A percentile compares a stretch with the other conserved stretches of the same genome.
phyloP scores from a whole-genome alignment of 1,140 invertebrate species.

The Eueides isabella region DNA sequence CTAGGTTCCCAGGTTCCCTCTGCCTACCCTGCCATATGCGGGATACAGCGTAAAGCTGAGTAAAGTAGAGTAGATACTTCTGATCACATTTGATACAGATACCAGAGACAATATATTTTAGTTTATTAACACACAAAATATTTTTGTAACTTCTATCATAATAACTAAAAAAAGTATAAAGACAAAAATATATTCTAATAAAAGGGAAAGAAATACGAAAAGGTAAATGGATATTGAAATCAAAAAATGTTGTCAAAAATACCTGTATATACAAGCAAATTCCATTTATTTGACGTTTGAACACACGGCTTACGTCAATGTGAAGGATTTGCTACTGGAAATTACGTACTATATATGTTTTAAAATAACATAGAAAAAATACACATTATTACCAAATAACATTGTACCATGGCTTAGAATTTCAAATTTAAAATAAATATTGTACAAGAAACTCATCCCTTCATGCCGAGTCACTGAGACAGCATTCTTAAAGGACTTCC shows the following conservation, averaged over 20 bases:
- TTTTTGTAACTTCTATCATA: neutral
- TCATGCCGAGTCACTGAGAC: neutral
- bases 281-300: slow-evolving; percentile 5
- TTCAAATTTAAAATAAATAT: too few relatives aligned
- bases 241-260: neutral
- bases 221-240: neutral
- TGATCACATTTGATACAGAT: too few relatives aligned
- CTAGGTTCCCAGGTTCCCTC: too few relatives aligned
- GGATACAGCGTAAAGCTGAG: too few relatives aligned
- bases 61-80: too few relatives aligned
- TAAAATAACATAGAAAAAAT: neutral
- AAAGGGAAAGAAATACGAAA: too few relatives aligned
- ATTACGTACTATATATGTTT: neutral
- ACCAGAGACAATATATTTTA: too few relatives aligned
- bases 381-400: too few relatives aligned
- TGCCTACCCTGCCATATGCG: too few relatives aligned
- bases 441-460: slow-evolving; percentile 9
- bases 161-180: too few relatives aligned
- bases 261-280: neutral
- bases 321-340: neutral
- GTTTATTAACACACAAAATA: neutral
- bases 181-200: neutral
- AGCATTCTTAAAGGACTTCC: slow-evolving; percentile 14
- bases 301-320: neutral
- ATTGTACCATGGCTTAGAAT: too few relatives aligned